phyloP scores from a whole-genome alignment of 2,888 invertebrate species.

The Yponomeuta malinellus region DNA sequence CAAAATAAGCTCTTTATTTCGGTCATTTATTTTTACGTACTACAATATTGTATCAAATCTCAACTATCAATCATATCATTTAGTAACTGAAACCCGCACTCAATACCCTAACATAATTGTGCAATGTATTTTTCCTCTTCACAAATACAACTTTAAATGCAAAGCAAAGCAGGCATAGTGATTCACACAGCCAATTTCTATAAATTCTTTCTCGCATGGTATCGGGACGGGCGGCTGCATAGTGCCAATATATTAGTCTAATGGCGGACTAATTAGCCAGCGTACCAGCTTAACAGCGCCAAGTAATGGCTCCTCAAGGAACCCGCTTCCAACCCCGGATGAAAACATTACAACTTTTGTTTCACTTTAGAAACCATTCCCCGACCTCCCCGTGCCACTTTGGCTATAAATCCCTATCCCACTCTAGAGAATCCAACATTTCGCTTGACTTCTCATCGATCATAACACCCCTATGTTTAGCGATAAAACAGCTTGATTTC shows the following conservation, averaged over 20 bases:
- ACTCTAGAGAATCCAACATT: neutral
- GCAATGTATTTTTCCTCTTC: too few relatives aligned
- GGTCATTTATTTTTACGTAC: too few relatives aligned
- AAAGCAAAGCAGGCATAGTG: too few relatives aligned
- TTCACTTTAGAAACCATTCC: neutral
- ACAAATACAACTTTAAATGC: too few relatives aligned
- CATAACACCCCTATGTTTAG: constrained; percentile 5
- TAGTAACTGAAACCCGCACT: too few relatives aligned
- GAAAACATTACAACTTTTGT: constrained; percentile 12
- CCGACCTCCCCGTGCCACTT: neutral
- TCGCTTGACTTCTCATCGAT: constrained; percentile 12
- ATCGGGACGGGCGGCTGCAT: constrained; percentile 36
- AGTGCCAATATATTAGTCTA: constrained; percentile 60
- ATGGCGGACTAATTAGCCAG: constrained; percentile 65
- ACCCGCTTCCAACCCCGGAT: constrained; percentile 18
- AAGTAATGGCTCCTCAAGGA: constrained; percentile 57
- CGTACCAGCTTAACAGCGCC: constrained; percentile 51
- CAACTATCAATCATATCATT: too few relatives aligned
- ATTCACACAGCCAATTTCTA: neutral
- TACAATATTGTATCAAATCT: too few relatives aligned
- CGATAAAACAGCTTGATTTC: constrained; percentile 3
- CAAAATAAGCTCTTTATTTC: too few relatives aligned
- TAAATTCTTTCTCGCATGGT: constrained; percentile 18
- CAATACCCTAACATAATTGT: too few relatives aligned
- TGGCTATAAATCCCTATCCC: neutral